These are phyloP conservation scores for Semicossyphus pulcher DNA, from an alignment of 2,113 vertebrate genomes.

Conservation along the genomic window DNA sequence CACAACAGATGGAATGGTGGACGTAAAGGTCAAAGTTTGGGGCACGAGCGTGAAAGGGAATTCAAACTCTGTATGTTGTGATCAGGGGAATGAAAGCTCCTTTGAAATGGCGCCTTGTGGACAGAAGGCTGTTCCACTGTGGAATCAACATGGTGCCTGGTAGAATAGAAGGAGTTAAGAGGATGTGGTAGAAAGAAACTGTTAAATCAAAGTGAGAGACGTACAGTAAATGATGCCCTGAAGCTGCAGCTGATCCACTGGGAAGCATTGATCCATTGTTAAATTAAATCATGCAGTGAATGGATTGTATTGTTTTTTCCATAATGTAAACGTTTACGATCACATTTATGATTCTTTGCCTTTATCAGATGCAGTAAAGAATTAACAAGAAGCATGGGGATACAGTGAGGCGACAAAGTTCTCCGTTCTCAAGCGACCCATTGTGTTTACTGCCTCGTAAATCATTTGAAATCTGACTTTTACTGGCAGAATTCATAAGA, in stretches of 20 bases:
- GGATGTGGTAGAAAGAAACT: not conserved
- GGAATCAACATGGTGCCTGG: slow-evolving; percentile 3
- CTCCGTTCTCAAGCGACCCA: not conserved
- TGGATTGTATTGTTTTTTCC: not conserved
- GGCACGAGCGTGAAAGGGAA: slow-evolving; percentile 40
- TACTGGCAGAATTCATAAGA: slow-evolving; percentile 2
- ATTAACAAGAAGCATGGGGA: not conserved
- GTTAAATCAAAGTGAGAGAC: not conserved
- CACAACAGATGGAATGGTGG: slow-evolving; percentile 50
- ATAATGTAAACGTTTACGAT: not conserved
- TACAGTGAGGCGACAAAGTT: not conserved
- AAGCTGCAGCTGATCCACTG: not conserved
- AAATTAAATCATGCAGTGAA: not conserved
- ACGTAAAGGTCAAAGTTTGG: slow-evolving; percentile 55
- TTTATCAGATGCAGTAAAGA: not conserved
- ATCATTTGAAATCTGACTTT: slow-evolving; percentile 10
- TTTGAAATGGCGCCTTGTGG: slow-evolving; percentile 50
- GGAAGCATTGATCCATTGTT: not conserved
- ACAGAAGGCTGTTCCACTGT: slow-evolving; percentile 13
- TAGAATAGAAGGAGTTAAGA: not conserved
- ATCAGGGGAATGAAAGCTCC: slow-evolving; percentile 51
- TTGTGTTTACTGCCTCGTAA: not conserved
- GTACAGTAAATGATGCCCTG: not conserved
- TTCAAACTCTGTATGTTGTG: not conserved
- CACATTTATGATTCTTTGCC: not conserved